Evolutionary conservation across 2,797 vertebrate species (phyloP), one percentile per base, ranked within the genome.

Genomic region (Myotis vivesi): DNA sequence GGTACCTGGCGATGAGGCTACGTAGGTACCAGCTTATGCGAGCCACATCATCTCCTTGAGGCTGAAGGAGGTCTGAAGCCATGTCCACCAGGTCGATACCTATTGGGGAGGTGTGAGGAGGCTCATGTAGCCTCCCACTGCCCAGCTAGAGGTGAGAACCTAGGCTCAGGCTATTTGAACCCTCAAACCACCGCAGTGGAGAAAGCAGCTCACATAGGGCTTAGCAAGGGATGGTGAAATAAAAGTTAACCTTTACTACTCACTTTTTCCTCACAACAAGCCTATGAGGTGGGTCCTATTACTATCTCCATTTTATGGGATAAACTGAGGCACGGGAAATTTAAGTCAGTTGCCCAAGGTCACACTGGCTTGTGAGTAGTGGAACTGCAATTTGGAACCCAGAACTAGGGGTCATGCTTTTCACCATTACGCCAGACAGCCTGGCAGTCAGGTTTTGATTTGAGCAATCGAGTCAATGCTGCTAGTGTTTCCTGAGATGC

Each of bases 81-180:
- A 99, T 91, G 92, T 99, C 99, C 97, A 98, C 77, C 30, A 99
- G 96, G 94, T 99, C 99, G 0, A 99, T 98, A 3, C 99, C 99
- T 99, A 95, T 49, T 0, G 4, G 49, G 38, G 41, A 46, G 28
- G 17, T 1, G 0, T 3, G 11, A 41, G 19, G 20, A n/a, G 25
- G 53, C 17, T 85, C 22, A n/a, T 0, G 0, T 3, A 13, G 66
- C 2, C 5, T 23, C 33, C 13, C n/a, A 30, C 0, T 15, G 8
- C 2, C 75, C 5, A 11, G 1, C 15, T 11, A n/a, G 36, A 46
- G 6, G 25, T 38, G 22, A 51, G 11, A 88, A 30, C 33, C 28
- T 8, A 13, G 30, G 30, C 15, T 1, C 15, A 11, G 66, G 3
- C 4, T 6, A 8, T 25, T 9, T 1, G 2, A 36, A 75, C n/a